Evolutionary conservation across 2,797 vertebrate genomes (phyloP).

Genomic region (Platyrinchus mystaceus): DNA sequence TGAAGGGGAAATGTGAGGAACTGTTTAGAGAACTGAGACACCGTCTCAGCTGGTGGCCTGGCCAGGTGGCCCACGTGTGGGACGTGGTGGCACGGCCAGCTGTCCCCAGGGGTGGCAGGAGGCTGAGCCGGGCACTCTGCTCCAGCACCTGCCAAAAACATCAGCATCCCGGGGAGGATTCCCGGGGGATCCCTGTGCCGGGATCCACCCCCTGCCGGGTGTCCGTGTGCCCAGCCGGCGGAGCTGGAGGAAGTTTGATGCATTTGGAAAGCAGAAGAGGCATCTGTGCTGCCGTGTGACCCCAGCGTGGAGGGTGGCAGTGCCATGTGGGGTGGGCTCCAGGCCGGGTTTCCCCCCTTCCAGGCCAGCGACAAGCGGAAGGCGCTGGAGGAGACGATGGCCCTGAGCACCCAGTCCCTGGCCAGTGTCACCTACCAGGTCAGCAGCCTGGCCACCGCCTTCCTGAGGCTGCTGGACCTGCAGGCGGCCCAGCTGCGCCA

Average conservation of each 20-base stretch:
- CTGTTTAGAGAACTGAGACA: fast-evolving
- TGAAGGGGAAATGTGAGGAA: background rate
- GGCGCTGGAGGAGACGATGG: slow-evolving; percentile 88
- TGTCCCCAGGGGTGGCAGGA: background rate
- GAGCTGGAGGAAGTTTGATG: background rate
- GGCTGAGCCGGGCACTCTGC: fast-evolving
- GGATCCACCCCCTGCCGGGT: background rate
- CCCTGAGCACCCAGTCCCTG: slow-evolving; percentile 86
- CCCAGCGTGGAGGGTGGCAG: background rate
- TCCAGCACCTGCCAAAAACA: fast-evolving
- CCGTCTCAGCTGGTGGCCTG: background rate
- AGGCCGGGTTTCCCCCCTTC: background rate
- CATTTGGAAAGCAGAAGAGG: slow-evolving; percentile 53
- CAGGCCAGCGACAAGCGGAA: slow-evolving; percentile 83
- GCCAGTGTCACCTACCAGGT: slow-evolving; percentile 92
- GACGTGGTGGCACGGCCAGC: too few species aligned
- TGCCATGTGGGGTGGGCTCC: background rate
- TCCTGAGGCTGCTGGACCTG: slow-evolving; percentile 84
- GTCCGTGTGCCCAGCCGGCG: background rate
- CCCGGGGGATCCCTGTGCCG: fast-evolving
- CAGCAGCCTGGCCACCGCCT: slow-evolving; percentile 80
- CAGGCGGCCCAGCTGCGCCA: slow-evolving; percentile 78
- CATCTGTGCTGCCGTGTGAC: background rate
- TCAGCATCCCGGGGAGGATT: background rate
- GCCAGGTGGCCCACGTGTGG: background rate